Evolutionary conservation across 2,888 invertebrate species (phyloP), one percentile per base, ranked within the genome.

Genomic region (Andrena flavipes): DNA sequence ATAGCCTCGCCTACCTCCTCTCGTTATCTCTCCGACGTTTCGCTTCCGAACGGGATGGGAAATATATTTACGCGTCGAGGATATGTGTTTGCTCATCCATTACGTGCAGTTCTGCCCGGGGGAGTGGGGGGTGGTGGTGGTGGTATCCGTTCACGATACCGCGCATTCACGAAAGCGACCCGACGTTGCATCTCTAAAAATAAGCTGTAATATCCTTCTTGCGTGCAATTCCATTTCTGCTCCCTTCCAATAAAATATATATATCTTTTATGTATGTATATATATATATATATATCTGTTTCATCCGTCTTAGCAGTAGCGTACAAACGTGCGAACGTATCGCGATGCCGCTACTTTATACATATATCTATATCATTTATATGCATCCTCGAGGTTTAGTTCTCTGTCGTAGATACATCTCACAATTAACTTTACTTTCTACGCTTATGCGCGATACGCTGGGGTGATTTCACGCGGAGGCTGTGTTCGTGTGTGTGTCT

Each of bases 221-320:
- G 79, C 86, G 85, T 88, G 84, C 88, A 88, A 88, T 88, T 88
- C 88, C 88, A 84, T 88, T 73, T 83, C 62, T 80, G 81, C 85
- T 79, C 79, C 62, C 29, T 68, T 77, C 68, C 83, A 70, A 76
- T 79, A 85, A 87, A 87, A 87, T 85, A 87, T 84, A 87, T 84
- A 87, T 81, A 82, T 79, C 48, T 75, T 33, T 73, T 64, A 10
- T 77, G 33, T 51, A 51, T 76, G 13, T 67, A 60, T 76, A 35
- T 70, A 71, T 70, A 33, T 69, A 60, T 67, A 33, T 80, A 59
- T 75, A 70, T 56, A 59, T 81, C 6, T 65, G 10, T 72, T 68
- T 59, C 35, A 16, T 69, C 30, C 51, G n/a, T 56, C 56, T 71
- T 30, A 60, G 71, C 71, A 65, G 80, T 67, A 85, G 80, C 81